phyloP scores from a whole-genome alignment of 2,113 vertebrate genomes.

The Perccottus glenii region DNA sequence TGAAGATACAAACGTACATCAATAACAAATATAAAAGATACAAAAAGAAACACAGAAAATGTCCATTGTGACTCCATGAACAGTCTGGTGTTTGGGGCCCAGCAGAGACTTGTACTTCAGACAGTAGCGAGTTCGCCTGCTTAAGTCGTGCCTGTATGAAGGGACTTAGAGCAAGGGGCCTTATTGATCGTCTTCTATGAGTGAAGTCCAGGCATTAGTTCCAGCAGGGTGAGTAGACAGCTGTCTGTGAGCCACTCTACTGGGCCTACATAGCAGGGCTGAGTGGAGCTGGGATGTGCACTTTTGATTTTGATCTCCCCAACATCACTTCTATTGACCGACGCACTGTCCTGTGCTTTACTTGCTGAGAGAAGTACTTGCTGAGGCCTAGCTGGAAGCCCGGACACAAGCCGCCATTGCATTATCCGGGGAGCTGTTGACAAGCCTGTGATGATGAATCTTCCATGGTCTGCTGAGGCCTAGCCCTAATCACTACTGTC shows the following conservation, averaged over 20 bases:
- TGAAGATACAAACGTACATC: conserved; percentile 42
- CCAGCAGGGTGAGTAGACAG: conserved; percentile 75
- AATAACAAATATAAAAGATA: conserved; percentile 35
- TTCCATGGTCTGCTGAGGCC: conserved; percentile 71
- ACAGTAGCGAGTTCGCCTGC: conserved; percentile 60
- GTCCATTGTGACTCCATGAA: conserved; percentile 25
- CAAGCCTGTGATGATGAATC: conserved; percentile 71
- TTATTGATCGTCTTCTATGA: conserved; percentile 77
- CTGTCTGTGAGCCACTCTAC: conserved; percentile 72
- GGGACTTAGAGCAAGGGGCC: conserved; percentile 68
- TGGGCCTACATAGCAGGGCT: conserved; percentile 73
- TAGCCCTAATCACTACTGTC: conserved; percentile 71
- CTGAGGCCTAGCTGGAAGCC: conserved; percentile 58
- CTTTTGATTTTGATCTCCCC: conserved; percentile 79
- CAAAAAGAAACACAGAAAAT: conserved; percentile 44
- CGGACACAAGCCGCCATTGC: conserved; percentile 47
- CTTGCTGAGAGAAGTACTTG: conserved; percentile 65
- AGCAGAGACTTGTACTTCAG: conserved; percentile 47
- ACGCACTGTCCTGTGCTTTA: conserved; percentile 66
- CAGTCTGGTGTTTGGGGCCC: conserved; percentile 4
- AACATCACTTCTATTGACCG: conserved; percentile 76
- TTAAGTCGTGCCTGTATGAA: conserved; percentile 70
- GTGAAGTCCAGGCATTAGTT: conserved; percentile 80
- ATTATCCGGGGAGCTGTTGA: conserved; percentile 67
- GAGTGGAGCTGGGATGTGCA: conserved; percentile 75